These are phyloP conservation scores for Drosophila malerkotliana DNA, from an alignment of 1,140 invertebrate genomes.

Conservation along the genomic window DNA sequence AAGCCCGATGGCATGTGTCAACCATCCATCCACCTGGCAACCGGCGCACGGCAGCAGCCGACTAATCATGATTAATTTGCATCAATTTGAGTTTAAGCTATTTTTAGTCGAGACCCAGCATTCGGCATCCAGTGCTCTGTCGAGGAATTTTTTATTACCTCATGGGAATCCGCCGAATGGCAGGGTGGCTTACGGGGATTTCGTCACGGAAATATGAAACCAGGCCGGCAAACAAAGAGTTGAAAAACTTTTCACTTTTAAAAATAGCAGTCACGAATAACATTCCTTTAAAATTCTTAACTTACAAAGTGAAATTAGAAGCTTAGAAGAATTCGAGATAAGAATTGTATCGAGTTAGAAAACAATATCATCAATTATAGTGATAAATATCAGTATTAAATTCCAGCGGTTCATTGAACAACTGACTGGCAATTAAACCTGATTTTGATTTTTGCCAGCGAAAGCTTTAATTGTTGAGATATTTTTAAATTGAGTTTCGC, in stretches of 20 bases:
- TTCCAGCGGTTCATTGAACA: neutral
- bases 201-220: constrained; percentile 20
- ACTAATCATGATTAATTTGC: constrained; percentile 81
- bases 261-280: neutral
- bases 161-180: constrained; percentile 12
- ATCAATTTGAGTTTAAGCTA: constrained; percentile 67
- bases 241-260: constrained; percentile 13
- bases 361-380: neutral
- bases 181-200: constrained; percentile 19
- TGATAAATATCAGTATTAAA: neutral
- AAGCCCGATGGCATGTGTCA: constrained; percentile 13
- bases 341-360: neutral
- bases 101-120: constrained; percentile 56
- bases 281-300: neutral
- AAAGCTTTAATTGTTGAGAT: neutral
- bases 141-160: constrained; percentile 32
- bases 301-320: neutral
- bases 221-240: constrained; percentile 3
- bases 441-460: neutral
- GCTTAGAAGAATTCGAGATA: neutral
- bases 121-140: constrained; percentile 10
- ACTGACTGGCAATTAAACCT: neutral
- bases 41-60: constrained; percentile 9
- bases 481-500: neutral
- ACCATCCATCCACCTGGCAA: constrained; percentile 27